Base-by-base conservation (phyloP, 2,113 vertebrate genomes). In the Cochlearius cochlearius region DNA sequence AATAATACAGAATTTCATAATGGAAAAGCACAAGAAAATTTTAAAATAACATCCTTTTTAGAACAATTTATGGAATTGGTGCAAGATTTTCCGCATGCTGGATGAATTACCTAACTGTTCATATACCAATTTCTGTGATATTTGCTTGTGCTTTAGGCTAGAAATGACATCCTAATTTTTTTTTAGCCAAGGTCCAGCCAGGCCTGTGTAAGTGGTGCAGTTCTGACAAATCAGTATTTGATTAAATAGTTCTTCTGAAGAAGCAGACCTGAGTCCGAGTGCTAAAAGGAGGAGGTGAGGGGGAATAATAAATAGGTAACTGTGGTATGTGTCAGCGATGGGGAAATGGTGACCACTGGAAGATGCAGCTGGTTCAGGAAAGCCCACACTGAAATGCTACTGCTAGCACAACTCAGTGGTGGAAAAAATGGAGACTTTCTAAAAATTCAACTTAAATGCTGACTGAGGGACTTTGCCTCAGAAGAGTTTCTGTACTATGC, bases 381-480 rank as follows among this genome's bases (percentile, higher is more conserved):
- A 66, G 8, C 4, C 22, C 52, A 3, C 10, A 5, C 2, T n/a
- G 62, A 50, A 63, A 41, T 15, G 6, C 20, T 60, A 25, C 49
- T 50, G 49, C 49, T 25, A 25, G 23, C 49, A 50, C 49, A 50
- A 25, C 18, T 59, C 22, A 11, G 0, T 23, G 7, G 5, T 41
- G 26, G 76, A 71, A 10, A 29, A 3, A 2, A 23, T 3, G 5
- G 3, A 1, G 5, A 23, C 3, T 26, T 21, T 25, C 10, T 12
- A 27, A 52, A 47, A 62, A 58, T 1, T 63, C 2, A 38, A 5
- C 4, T 72, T 68, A 43, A 52, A 38, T 1, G 2, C 14, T 58
- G n/a, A 4, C 29, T 32, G 21, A 39, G 13, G 13, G 5, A 4
- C 9, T 79, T 75, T 30, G 2, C 27, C 8, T n/a, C 14, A 19